phyloP scores from a whole-genome alignment of 2,797 vertebrate species.

The Leucoraja ocellata region DNA sequence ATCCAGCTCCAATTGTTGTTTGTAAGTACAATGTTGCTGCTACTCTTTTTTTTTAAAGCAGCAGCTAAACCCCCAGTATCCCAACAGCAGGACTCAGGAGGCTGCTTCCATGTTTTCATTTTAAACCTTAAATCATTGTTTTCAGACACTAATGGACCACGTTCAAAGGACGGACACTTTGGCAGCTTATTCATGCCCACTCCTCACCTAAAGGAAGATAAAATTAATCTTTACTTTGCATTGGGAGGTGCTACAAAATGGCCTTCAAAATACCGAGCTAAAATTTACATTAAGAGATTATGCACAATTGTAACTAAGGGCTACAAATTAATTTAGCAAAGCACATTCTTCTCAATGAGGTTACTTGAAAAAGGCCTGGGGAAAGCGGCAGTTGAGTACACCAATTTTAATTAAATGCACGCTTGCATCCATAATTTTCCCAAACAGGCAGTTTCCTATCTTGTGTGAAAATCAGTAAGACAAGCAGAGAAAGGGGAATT shows the following conservation, averaged over 20 bases:
- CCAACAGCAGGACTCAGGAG: neutral
- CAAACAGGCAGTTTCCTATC: neutral
- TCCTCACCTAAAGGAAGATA: neutral
- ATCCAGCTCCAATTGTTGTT: neutral
- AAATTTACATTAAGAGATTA: constrained; percentile 5
- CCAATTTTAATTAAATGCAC: neutral
- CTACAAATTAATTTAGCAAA: constrained; percentile 16
- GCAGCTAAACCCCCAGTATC: neutral
- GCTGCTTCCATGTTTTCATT: neutral
- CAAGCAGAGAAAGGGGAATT: neutral
- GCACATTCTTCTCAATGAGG: neutral
- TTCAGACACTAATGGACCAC: neutral
- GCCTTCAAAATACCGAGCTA: neutral
- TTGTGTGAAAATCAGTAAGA: neutral
- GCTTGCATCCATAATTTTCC: neutral
- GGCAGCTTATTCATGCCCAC: neutral
- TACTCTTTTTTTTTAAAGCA: neutral
- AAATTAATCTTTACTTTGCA: constrained; percentile 3
- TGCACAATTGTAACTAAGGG: neutral
- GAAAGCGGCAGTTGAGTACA: neutral
- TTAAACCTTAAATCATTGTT: neutral
- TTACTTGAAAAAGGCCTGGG: neutral
- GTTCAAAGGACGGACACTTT: neutral
- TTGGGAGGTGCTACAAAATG: neutral
- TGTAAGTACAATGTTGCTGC: neutral